Percentiles rank a stretch among this genome's conserved stretches.
Conservation (phyloP, 2,113 vertebrate genomes). For the Ctenodactylus gundi region DNA sequence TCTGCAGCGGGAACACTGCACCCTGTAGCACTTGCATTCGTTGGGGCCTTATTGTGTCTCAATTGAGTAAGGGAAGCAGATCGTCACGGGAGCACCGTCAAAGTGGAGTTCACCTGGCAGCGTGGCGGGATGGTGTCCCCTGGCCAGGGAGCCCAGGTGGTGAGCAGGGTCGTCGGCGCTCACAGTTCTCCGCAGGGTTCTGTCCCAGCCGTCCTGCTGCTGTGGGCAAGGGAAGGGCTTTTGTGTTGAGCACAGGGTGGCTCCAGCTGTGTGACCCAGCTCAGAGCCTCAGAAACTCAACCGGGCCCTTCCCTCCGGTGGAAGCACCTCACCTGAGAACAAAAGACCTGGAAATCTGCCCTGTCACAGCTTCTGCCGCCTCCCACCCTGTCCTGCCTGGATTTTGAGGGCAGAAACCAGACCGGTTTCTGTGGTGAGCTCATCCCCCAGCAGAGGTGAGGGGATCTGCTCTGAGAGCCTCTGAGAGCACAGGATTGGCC, state of each 20-base stretch:
- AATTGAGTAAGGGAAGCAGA: neutral
- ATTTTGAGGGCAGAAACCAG: constrained; percentile 67
- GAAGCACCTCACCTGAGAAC: constrained; percentile 48
- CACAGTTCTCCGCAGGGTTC: neutral
- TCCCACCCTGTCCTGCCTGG: constrained; percentile 29
- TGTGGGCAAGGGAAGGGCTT: neutral
- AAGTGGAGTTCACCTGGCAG: neutral
- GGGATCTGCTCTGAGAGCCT: constrained; percentile 38
- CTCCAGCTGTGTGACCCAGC: constrained; percentile 55
- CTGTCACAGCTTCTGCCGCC: neutral
- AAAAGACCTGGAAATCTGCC: constrained; percentile 59
- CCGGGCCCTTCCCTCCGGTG: constrained; percentile 40
- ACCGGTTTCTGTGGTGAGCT: constrained; percentile 40
- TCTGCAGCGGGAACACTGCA: neutral
- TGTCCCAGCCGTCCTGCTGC: neutral
- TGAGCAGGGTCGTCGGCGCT: neutral
- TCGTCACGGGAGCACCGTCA: neutral
- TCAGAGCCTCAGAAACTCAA: constrained; percentile 29
- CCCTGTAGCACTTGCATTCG: neutral
- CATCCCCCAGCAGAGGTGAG: constrained; percentile 54
- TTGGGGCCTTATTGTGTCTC: neutral
- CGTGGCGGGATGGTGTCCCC: neutral
- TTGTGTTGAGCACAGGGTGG: neutral
- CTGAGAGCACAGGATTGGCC: constrained; percentile 66
- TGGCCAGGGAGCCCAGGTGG: neutral